A percentile compares a stretch with the other conserved stretches of the same genome.
Evolutionary conservation across 2,113 vertebrate species (phyloP).

Genomic region (Lethenteron reissneri): DNA sequence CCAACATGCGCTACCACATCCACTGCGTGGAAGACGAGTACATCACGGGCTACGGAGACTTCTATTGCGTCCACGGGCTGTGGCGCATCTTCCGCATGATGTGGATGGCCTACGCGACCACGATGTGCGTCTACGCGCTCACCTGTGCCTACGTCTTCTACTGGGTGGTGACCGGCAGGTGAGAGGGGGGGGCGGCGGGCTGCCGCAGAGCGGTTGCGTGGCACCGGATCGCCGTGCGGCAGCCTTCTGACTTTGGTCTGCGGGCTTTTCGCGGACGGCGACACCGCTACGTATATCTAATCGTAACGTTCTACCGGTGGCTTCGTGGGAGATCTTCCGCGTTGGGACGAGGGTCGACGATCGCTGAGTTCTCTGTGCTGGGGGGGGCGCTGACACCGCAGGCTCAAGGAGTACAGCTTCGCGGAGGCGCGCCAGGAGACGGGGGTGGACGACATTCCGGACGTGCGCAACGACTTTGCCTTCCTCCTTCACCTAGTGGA

Average conservation of each 20-base stretch:
- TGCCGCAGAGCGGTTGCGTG: too few relatives aligned
- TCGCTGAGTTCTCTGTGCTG: too few relatives aligned
- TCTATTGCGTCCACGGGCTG: conserved; percentile 9
- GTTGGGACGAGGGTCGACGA: too few relatives aligned
- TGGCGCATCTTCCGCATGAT: conserved; percentile 10
- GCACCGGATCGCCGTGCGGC: too few relatives aligned
- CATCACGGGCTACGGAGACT: conserved; percentile 9
- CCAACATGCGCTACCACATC: conserved; percentile 4
- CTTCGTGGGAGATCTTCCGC: too few relatives aligned
- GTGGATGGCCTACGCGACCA: conserved; percentile 7
- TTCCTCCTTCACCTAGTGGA: conserved; percentile 9
- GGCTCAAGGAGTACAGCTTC: conserved; percentile 8
- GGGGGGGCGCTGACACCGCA: conserved; percentile 1
- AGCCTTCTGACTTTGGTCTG: too few relatives aligned
- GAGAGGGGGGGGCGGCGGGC: too few relatives aligned
- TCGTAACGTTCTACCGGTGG: too few relatives aligned
- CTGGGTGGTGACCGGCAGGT: conserved; percentile 1
- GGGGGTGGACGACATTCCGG: conserved; percentile 10
- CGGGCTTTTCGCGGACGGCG: too few relatives aligned
- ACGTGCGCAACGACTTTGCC: conserved; percentile 9
- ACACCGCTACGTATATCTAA: too few relatives aligned
- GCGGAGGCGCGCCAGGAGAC: conserved; percentile 8
- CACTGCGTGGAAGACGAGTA: conserved; percentile 10
- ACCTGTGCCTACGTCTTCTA: conserved; percentile 8
- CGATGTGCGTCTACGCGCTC: conserved; percentile 7